Conservation (phyloP, 2,888 invertebrate genomes). For the Miltochrista miniata region DNA sequence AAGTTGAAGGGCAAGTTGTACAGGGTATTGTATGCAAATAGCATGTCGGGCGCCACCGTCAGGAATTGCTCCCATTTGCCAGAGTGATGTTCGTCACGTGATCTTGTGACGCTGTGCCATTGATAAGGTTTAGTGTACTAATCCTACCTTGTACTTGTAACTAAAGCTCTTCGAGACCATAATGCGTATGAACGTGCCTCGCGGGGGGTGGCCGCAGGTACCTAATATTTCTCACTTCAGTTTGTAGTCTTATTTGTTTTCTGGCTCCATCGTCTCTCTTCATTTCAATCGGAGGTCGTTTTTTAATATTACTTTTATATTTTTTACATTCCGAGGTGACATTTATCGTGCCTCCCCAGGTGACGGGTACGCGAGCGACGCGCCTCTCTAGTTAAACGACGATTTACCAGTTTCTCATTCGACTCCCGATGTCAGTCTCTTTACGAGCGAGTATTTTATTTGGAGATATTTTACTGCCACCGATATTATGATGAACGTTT, state of each 20-base stretch:
- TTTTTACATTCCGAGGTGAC: constrained; percentile 80
- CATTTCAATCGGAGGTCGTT: constrained; percentile 71
- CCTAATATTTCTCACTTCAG: constrained; percentile 80
- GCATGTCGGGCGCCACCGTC: constrained; percentile 48
- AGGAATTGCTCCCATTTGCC: constrained; percentile 66
- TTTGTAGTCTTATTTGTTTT: constrained; percentile 74
- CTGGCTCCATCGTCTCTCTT: constrained; percentile 67
- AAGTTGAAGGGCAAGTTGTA: constrained; percentile 40
- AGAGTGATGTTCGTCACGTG: constrained; percentile 61
- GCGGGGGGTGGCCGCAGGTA: constrained; percentile 69
- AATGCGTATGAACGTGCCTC: constrained; percentile 46
- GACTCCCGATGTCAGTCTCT: constrained; percentile 76
- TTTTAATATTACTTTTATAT: constrained; percentile 66
- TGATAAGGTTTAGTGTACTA: constrained; percentile 62
- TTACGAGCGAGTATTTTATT: constrained; percentile 79
- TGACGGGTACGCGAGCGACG: constrained; percentile 60
- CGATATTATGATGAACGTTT: constrained; percentile 77
- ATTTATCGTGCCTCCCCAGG: constrained; percentile 78
- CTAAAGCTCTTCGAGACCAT: constrained; percentile 49
- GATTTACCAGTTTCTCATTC: constrained; percentile 75
- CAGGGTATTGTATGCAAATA: constrained; percentile 76
- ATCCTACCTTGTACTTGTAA: constrained; percentile 61
- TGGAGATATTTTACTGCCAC: constrained; percentile 76
- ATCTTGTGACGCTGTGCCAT: constrained; percentile 58
- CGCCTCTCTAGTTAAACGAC: constrained; percentile 70